These are phyloP conservation scores for Venturia canescens DNA, from an alignment of 1,140 invertebrate species.

Conservation along the genomic window DNA sequence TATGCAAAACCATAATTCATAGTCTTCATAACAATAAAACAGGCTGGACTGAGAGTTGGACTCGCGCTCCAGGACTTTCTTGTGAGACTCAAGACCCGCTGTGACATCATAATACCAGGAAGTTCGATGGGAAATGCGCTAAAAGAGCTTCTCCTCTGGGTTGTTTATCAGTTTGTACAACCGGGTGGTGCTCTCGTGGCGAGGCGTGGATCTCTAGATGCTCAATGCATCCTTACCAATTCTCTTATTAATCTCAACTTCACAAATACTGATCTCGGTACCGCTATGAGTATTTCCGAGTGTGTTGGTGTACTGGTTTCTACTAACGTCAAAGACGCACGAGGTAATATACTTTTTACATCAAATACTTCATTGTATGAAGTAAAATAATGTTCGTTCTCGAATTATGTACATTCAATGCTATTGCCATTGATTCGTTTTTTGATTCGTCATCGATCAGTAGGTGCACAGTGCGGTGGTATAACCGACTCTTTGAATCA, in stretches of 20 bases:
- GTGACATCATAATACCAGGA: constrained; percentile 79
- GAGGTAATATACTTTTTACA: constrained; percentile 62
- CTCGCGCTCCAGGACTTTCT: constrained; percentile 86
- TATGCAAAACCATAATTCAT: not conserved
- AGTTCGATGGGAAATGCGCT: constrained; percentile 80
- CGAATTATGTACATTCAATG: not conserved
- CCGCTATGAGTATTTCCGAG: constrained; percentile 86
- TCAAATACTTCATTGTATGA: not conserved
- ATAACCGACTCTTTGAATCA: constrained; percentile 68
- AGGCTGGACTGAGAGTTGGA: constrained; percentile 86
- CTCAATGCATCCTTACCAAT: constrained; percentile 85
- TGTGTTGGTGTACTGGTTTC: constrained; percentile 80
- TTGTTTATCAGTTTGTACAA: constrained; percentile 84
- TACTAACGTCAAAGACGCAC: constrained; percentile 67
- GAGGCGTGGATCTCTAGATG: constrained; percentile 88
- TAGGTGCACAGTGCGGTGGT: constrained; percentile 70
- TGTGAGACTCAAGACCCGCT: constrained; percentile 83
- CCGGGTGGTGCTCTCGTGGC: constrained; percentile 84
- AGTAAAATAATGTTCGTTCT: not conserved
- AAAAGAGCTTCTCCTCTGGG: constrained; percentile 83
- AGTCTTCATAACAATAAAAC: not conserved
- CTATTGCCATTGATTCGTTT: not conserved
- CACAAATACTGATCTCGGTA: constrained; percentile 82
- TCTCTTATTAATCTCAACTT: constrained; percentile 83
- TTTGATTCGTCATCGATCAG: constrained; percentile 49